These are phyloP conservation scores for Eutrigla gurnardus DNA, from an alignment of 2,797 vertebrate species.

Conservation along the genomic window DNA sequence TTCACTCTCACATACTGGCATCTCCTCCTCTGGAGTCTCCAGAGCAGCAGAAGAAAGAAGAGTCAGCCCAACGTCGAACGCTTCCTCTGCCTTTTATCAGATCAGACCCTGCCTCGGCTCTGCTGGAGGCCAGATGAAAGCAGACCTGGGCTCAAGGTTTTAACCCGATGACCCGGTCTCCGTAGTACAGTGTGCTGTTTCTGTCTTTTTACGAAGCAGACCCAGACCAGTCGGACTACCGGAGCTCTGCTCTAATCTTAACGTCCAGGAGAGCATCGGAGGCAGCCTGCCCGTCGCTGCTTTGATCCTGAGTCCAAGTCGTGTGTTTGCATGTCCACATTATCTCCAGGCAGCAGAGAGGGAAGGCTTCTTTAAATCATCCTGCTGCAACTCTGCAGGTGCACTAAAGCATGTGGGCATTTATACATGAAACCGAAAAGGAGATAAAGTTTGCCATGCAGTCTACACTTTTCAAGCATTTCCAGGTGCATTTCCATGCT, in stretches of 20 bases:
- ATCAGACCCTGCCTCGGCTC: conserved; percentile 39
- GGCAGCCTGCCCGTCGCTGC: conserved; percentile 47
- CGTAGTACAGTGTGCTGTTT: conserved; percentile 30
- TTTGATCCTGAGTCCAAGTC: conserved; percentile 68
- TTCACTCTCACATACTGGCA: conserved; percentile 47
- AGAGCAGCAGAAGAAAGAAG: conserved; percentile 44
- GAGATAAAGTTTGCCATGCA: background rate
- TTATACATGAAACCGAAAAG: background rate
- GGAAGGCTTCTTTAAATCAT: conserved; percentile 46
- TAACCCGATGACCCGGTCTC: conserved; percentile 52
- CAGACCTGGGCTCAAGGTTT: conserved; percentile 39
- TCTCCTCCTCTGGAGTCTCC: conserved; percentile 39
- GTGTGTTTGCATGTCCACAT: conserved; percentile 67
- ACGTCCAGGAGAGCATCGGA: conserved; percentile 64
- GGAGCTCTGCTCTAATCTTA: conserved; percentile 48
- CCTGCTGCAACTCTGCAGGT: conserved; percentile 49
- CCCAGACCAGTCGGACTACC: conserved; percentile 34
- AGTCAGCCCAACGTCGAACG: conserved; percentile 6
- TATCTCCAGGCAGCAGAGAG: conserved; percentile 31
- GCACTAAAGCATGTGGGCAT: conserved; percentile 12
- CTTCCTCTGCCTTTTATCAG: conserved; percentile 57
- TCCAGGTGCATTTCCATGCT: too few species aligned
- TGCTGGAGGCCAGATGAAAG: conserved; percentile 65
- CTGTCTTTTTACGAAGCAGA: conserved; percentile 21
- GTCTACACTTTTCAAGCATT: too few species aligned